phyloP scores from a whole-genome alignment of 2,113 vertebrate species.

The Neoarius graeffei region DNA sequence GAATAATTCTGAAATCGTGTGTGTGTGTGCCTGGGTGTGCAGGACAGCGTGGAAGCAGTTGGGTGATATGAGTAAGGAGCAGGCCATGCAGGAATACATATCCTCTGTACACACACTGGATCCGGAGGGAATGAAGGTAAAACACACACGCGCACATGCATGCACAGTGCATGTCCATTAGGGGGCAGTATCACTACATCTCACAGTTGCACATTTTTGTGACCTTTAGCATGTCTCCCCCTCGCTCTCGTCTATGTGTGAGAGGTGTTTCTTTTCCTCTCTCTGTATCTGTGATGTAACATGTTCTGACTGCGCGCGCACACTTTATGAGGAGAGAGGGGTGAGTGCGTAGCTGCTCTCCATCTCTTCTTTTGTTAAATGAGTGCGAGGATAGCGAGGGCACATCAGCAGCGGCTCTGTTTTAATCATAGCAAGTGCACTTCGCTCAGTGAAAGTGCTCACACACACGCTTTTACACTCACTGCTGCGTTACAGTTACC shows the following conservation, averaged over 20 bases:
- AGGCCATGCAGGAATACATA: conserved; percentile 95
- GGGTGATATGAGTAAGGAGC: conserved; percentile 82
- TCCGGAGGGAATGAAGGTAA: conserved; percentile 86
- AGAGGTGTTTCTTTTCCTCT: not conserved
- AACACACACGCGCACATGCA: conserved; percentile 63
- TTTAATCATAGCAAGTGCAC: conserved; percentile 68
- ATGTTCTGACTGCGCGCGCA: conserved; percentile 60
- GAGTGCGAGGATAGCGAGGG: conserved; percentile 51
- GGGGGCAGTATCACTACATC: conserved; percentile 1
- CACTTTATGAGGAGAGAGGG: conserved; percentile 57
- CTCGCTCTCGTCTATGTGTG: too few relatives aligned
- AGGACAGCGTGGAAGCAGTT: conserved; percentile 98
- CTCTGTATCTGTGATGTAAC: conserved; percentile 14
- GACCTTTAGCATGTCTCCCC: not conserved
- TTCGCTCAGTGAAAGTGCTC: conserved; percentile 69
- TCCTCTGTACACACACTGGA: conserved; percentile 85
- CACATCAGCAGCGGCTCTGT: conserved; percentile 69
- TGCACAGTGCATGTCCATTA: conserved; percentile 2
- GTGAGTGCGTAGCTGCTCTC: not conserved
- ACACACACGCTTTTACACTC: conserved; percentile 53
- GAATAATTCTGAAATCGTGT: not conserved
- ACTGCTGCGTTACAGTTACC: conserved; percentile 53
- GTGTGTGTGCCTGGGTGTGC: conserved; percentile 49
- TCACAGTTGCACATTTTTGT: not conserved
- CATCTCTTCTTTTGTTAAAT: conserved; percentile 17